Conservation (phyloP, 2,797 vertebrate species). For the Alexandromys oeconomus region DNA sequence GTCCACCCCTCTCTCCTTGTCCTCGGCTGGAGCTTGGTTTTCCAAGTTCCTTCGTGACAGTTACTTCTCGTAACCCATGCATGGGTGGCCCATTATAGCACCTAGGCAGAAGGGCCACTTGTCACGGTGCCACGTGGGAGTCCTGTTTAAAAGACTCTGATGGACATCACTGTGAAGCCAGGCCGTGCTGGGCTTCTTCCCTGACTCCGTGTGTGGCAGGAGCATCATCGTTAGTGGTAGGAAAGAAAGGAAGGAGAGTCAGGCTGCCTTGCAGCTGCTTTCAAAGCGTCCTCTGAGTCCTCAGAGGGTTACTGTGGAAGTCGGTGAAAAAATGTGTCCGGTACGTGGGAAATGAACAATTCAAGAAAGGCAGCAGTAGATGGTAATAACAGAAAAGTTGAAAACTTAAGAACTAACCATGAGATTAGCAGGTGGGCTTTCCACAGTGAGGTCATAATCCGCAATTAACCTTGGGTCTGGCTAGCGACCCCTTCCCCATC, state of each 20-base stretch:
- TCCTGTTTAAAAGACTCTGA: slow-evolving; percentile 36
- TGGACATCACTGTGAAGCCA: slow-evolving; percentile 26
- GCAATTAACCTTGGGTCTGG: not conserved
- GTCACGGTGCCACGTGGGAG: not conserved
- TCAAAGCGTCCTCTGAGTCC: slow-evolving; percentile 1
- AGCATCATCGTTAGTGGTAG: not conserved
- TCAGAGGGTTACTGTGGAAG: slow-evolving; percentile 8
- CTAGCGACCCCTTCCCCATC: not conserved
- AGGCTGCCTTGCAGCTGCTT: not conserved
- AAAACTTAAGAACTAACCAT: not conserved
- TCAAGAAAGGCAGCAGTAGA: not conserved
- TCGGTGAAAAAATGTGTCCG: not conserved
- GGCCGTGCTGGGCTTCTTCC: not conserved
- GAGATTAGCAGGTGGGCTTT: not conserved
- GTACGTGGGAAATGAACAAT: not conserved
- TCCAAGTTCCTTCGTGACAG: slow-evolving; percentile 56
- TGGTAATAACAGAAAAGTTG: not conserved
- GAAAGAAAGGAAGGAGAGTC: not conserved
- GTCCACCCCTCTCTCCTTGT: not conserved
- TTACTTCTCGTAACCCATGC: not conserved
- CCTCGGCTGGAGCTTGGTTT: slow-evolving; percentile 58
- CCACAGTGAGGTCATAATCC: not conserved
- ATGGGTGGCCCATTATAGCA: slow-evolving; percentile 23
- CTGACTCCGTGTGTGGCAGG: not conserved
- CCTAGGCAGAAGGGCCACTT: slow-evolving; percentile 51